Base-by-base conservation (phyloP, 2,797 vertebrate species). In the Karalla daura region DNA sequence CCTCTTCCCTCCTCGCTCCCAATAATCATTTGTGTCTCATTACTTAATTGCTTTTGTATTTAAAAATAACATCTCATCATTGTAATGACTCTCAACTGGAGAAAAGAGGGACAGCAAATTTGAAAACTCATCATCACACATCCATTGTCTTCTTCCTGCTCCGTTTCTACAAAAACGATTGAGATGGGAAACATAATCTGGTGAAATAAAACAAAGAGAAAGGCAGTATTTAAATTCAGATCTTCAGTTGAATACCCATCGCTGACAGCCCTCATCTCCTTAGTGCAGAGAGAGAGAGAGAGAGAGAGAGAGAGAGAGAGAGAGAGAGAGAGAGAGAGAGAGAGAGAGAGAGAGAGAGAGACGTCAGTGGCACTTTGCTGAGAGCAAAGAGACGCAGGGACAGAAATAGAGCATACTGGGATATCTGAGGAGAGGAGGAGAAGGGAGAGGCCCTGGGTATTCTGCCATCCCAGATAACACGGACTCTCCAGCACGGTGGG, bases 351-450 rank as follows among this genome's bases (percentile, higher is more conserved):
- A n/a, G n/a, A n/a, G n/a, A n/a, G n/a, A n/a, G n/a, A n/a, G n/a
- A n/a, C n/a, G n/a, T n/a, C n/a, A n/a, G n/a, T n/a, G n/a, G n/a
- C n/a, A n/a, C n/a, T n/a, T n/a, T n/a, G n/a, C n/a, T n/a, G n/a
- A n/a, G n/a, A n/a, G n/a, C n/a, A n/a, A n/a, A n/a, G n/a, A 87
- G 83, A 87, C 51, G 55, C 70, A 74, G 64, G 72, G 87, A 91
- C 84, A 86, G 84, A 89, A 89, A 91, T 90, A 90, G 89, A 90
- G 69, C 70, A 70, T 74, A 68, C 75, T 86, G 85, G 80, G 79
- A 88, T 85, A 87, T 87, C 73, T 80, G 83, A 85, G 80, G 67
- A 83, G 73, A 76, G 52, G 45, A 78, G 84, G 74, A 77, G 81
- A 84, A 68, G 74, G 69, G 78, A 86, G 83, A 86, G 81, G 88